Evolutionary conservation across 2,888 invertebrate genomes (phyloP).

Genomic region (Metopia argyrocephala): DNA sequence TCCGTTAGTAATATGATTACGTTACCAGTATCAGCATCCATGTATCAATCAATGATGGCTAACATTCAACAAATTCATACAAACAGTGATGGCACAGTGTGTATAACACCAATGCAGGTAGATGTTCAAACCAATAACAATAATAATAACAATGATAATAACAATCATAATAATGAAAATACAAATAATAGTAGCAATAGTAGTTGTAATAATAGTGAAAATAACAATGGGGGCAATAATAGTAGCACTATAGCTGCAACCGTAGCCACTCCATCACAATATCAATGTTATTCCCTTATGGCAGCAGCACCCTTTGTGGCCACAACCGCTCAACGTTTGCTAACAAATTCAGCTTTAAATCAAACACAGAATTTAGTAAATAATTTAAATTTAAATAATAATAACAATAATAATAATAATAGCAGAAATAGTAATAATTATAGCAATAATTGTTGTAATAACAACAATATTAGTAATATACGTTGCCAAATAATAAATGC

Average conservation of each 20-base stretch:
- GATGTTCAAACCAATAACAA: slow-evolving; percentile 75
- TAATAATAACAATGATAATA: slow-evolving; percentile 63
- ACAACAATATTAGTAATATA: slow-evolving; percentile 65
- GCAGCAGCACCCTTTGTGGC: slow-evolving; percentile 57
- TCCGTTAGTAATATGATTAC: slow-evolving; percentile 96
- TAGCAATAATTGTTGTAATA: slow-evolving; percentile 39
- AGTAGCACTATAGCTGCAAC: slow-evolving; percentile 11
- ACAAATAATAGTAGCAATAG: slow-evolving; percentile 15
- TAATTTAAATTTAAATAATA: slow-evolving; percentile 64
- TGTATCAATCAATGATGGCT: slow-evolving; percentile 97
- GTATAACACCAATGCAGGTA: slow-evolving; percentile 92
- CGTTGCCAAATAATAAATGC: slow-evolving; percentile 73
- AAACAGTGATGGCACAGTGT: slow-evolving; percentile 88
- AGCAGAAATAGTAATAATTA: slow-evolving; percentile 46
- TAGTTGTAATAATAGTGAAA: slow-evolving; percentile 33
- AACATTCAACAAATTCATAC: slow-evolving; percentile 89
- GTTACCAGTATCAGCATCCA: slow-evolving; percentile 94
- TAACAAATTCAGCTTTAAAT: slow-evolving; percentile 58
- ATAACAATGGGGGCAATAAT: slow-evolving; percentile 11
- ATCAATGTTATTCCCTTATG: slow-evolving; percentile 69
- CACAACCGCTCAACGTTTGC: slow-evolving; percentile 61
- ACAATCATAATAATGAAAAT: slow-evolving; percentile 4
- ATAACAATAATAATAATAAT: slow-evolving; percentile 37
- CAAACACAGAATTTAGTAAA: slow-evolving; percentile 63
- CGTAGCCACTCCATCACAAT: slow-evolving; percentile 58